Evolutionary conservation across 1,140 invertebrate genomes (phyloP).

Genomic region (Drosophila takahashii): DNA sequence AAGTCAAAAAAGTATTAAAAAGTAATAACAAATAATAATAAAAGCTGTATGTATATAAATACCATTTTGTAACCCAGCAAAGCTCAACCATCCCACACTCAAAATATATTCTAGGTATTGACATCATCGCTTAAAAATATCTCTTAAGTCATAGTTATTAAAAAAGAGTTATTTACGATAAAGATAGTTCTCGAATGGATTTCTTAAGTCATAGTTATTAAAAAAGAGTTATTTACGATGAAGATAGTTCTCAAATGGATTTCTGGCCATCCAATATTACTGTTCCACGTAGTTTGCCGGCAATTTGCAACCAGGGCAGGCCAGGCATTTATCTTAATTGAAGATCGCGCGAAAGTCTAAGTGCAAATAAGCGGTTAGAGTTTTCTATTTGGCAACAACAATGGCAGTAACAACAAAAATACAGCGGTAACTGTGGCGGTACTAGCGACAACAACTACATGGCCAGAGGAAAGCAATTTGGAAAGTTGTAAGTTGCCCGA

Average conservation of each 20-base stretch:
- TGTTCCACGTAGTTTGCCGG: slow-evolving; percentile 9
- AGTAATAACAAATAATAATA: neutral
- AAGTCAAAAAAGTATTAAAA: too few relatives aligned
- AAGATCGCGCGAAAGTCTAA: slow-evolving; percentile 64
- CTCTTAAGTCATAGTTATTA: neutral
- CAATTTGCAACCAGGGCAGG: slow-evolving; percentile 44
- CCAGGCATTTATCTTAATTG: slow-evolving; percentile 57
- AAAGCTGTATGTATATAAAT: neutral
- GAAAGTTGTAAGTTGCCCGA: slow-evolving; percentile 74
- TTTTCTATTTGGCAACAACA: slow-evolving; percentile 70
- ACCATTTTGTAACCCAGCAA: neutral
- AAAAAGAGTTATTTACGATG: neutral
- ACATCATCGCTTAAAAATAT: neutral
- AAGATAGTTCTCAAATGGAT: slow-evolving; percentile 8
- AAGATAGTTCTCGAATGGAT: too few relatives aligned
- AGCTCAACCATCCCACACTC: neutral
- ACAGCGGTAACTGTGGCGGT: slow-evolving; percentile 30
- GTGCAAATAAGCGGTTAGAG: slow-evolving; percentile 62
- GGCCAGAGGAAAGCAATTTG: slow-evolving; percentile 69
- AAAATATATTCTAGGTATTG: neutral
- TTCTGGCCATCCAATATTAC: neutral
- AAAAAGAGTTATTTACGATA: neutral
- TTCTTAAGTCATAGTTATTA: neutral
- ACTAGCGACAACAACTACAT: slow-evolving; percentile 38
- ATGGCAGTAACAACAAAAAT: neutral